A percentile compares a stretch with the other conserved stretches of the same genome.
These are phyloP conservation scores for Scaptodrosophila lebanonensis DNA, from an alignment of 1,140 invertebrate genomes.

Conservation along the genomic window DNA sequence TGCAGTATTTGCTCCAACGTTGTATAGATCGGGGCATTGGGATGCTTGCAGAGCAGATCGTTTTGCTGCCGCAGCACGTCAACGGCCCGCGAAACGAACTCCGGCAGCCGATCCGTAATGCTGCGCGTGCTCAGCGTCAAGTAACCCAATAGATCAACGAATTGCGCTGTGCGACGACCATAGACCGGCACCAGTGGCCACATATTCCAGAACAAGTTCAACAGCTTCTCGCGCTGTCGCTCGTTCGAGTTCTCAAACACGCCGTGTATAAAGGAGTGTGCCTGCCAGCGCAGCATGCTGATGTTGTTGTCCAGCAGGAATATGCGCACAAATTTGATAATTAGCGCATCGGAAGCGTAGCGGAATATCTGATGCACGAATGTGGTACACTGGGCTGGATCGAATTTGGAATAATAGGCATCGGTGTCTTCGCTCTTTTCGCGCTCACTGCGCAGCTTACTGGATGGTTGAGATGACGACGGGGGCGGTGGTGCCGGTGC, in stretches of 20 bases:
- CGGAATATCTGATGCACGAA: slow-evolving; percentile 86
- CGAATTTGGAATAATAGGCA: slow-evolving; percentile 81
- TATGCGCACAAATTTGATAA: slow-evolving; percentile 90
- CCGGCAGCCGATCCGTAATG: slow-evolving; percentile 80
- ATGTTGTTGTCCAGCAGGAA: slow-evolving; percentile 96
- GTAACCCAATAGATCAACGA: slow-evolving; percentile 96
- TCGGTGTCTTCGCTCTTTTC: slow-evolving; percentile 85
- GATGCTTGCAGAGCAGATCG: slow-evolving; percentile 90
- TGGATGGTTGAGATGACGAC: slow-evolving; percentile 12
- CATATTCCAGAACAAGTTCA: slow-evolving; percentile 92
- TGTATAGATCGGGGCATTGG: slow-evolving; percentile 95
- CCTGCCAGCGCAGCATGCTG: slow-evolving; percentile 95
- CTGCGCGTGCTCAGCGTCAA: slow-evolving; percentile 88
- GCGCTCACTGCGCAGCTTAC: slow-evolving; percentile 79
- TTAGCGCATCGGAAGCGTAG: slow-evolving; percentile 82
- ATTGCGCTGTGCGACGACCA: slow-evolving; percentile 95
- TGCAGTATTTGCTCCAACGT: slow-evolving; percentile 94
- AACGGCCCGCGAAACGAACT: slow-evolving; percentile 91
- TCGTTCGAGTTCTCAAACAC: slow-evolving; percentile 90
- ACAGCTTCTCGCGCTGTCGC: slow-evolving; percentile 86
- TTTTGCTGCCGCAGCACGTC: slow-evolving; percentile 92
- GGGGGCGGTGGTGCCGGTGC: slow-evolving; percentile 33
- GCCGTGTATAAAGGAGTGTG: slow-evolving; percentile 91
- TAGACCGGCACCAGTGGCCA: slow-evolving; percentile 95
- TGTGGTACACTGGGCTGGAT: slow-evolving; percentile 83